Base-by-base conservation (phyloP, 1,140 invertebrate genomes). In the Lasioglossum baleicum region DNA sequence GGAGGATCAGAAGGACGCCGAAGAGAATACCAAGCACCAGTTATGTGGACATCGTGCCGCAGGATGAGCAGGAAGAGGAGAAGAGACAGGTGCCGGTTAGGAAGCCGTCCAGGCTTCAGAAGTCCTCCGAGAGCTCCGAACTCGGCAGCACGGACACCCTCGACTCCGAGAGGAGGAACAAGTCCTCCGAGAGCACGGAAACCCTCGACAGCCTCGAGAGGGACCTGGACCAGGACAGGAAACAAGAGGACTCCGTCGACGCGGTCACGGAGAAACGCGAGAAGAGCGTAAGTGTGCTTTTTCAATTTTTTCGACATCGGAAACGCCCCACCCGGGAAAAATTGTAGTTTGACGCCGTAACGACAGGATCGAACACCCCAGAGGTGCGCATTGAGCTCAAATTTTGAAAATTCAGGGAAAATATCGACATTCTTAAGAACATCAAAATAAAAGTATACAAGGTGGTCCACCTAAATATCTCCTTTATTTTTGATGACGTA, bases 51-150 rank as follows among this genome's bases (percentile, higher is more conserved):
- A 80, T 88, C 7, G 71, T 88, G 2, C 58, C 64, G 1, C 51
- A 67, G 17, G 83, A 85, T 3, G 82, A 87, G 20, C 58, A 71
- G 6, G 87, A 89, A 7, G 80, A 85, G 20, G 88, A 88, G 26
- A 86, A 67, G 60, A 83, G 83, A 60, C 67, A 72, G 13, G 42
- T 76, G 13, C 65, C 75, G 10, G 70, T 85, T 0, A 87, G 88
- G 15, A 91, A 90, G 15, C 86, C 88, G 5, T 80, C 72, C 13
- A 89, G 92, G n/a, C 71, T 93, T 7, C 89, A 92, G 40, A 93
- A 93, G 64, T 93, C 91, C 0, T 93, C 92, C 2, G 92, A 93
- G 70, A 93, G 92, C 67, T 93, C 92, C 0, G 92, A 93, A 11
- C 80, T 93, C 0, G 92, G 91, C 0, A 93, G 92, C 51, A 93